phyloP scores from a whole-genome alignment of 1,140 invertebrate genomes.

The Globodera rostochiensis region DNA sequence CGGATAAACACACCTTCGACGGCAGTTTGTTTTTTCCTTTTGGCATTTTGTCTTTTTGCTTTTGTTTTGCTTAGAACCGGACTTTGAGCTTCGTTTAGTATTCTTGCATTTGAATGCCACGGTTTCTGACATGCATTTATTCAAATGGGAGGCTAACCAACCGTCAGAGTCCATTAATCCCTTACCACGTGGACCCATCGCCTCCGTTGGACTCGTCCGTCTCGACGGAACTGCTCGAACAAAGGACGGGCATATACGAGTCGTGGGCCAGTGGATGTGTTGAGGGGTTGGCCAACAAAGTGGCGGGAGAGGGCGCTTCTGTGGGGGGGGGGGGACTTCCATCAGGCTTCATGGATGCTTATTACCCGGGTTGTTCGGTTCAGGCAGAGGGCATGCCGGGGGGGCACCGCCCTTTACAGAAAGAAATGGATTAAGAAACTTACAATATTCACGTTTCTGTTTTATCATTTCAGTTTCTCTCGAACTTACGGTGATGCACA shows the following conservation, averaged over 20 bases:
- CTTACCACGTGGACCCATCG: conserved; percentile 55
- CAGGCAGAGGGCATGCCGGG: conserved; percentile 58
- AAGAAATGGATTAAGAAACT: background rate
- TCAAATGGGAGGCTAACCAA: too few relatives aligned
- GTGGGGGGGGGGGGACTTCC: background rate
- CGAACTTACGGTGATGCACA: conserved; percentile 44
- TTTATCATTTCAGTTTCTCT: background rate
- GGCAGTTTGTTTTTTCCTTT: background rate
- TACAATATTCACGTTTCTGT: background rate
- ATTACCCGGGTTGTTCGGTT: conserved; percentile 55
- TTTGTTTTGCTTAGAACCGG: too few relatives aligned
- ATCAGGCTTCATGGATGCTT: too few relatives aligned
- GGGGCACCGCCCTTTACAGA: conserved; percentile 39
- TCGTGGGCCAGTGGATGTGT: conserved; percentile 59
- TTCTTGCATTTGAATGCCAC: too few relatives aligned
- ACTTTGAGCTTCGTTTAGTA: too few relatives aligned
- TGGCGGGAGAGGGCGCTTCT: conserved; percentile 61
- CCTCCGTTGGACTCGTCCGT: conserved; percentile 49
- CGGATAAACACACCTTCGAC: conserved; percentile 55
- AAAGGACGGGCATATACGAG: conserved; percentile 61
- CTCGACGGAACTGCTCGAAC: conserved; percentile 57
- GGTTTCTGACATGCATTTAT: too few relatives aligned
- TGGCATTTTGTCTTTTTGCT: background rate
- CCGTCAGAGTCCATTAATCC: too few relatives aligned
- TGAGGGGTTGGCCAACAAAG: conserved; percentile 56